Evolutionary conservation across 2,888 invertebrate genomes (phyloP), one percentile per base, ranked within the genome.

Genomic region (Phorcus lineatus): DNA sequence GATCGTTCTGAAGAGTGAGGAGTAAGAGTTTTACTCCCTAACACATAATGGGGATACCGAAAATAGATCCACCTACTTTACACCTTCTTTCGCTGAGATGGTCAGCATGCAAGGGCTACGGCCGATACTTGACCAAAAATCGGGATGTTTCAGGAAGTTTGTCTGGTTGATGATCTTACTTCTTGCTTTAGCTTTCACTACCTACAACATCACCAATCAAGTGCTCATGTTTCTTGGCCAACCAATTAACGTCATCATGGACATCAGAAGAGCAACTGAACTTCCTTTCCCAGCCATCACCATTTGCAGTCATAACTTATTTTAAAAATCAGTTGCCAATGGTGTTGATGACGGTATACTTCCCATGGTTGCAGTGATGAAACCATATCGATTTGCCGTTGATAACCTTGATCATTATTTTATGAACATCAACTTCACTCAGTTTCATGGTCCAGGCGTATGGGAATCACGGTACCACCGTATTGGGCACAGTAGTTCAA

Each of bases 251-350:
- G 57, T 57, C 57, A 57, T 24, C 19, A 13, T 11, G 22, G 57
- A 57, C n/a, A 19, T 57, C 57, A 4, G 2, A 19, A 57, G 57
- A 74, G 40, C 22, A 0, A 52, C 3, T 19, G n/a, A n/a, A 6
- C 53, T 80, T 28, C 55, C 31, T 36, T 80, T 80, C 31, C 80
- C 80, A 16, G 67, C 76, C 66, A 67, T 80, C 36, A 80, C 80
- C 36, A 19, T 80, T 19, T 80, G 80, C 76, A 80, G 47, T 76
- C 67, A 66, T 76, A 80, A 80, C 76, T 76, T 67, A 13, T 62
- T 76, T 28, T 54, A 2, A 54, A 53, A 36, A 62, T 54, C n/a
- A 13, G n/a, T 7, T 36, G 36, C 36, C 36, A 13, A 24, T 7
- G 47, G 53, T 16, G 28, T 0, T 0, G 9, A 0, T 11, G 52